Percentiles rank a stretch among this genome's conserved stretches.
These are phyloP conservation scores for Ceratina calcarata DNA, from an alignment of 1,140 invertebrate genomes.

Conservation along the genomic window DNA sequence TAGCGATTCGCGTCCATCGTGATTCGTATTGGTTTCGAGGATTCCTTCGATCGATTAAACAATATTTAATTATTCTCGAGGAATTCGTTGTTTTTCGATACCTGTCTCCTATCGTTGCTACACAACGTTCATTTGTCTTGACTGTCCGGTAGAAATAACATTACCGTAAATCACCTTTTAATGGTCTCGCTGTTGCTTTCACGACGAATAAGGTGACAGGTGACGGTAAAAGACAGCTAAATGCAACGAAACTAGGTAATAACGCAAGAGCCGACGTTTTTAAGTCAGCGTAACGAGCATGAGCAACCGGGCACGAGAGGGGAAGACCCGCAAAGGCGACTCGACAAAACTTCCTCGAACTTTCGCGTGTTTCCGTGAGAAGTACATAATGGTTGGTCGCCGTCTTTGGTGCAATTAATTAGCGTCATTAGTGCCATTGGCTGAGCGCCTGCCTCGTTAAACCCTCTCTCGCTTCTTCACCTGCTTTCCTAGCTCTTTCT, in stretches of 20 bases:
- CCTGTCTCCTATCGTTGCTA: neutral
- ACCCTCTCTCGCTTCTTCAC: slow-evolving; percentile 46
- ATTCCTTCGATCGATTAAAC: neutral
- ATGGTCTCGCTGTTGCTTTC: slow-evolving; percentile 8
- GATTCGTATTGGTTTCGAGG: slow-evolving; percentile 42
- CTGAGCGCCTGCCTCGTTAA: slow-evolving; percentile 70
- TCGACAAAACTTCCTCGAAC: slow-evolving; percentile 52
- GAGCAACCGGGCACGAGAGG: neutral
- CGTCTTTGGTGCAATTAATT: slow-evolving; percentile 75
- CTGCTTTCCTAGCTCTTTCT: slow-evolving; percentile 14
- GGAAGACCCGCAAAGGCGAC: neutral
- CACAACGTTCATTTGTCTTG: neutral
- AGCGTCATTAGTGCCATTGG: slow-evolving; percentile 75
- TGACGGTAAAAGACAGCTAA: slow-evolving; percentile 12
- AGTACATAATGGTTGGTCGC: slow-evolving; percentile 66
- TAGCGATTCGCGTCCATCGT: slow-evolving; percentile 32
- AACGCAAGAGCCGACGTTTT: slow-evolving; percentile 11
- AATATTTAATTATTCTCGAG: neutral
- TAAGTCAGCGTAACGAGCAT: slow-evolving; percentile 45
- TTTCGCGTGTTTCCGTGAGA: slow-evolving; percentile 68
- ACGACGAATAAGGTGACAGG: neutral
- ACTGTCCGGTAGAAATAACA: neutral
- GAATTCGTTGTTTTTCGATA: no score
- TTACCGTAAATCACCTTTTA: neutral
- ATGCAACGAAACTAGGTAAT: neutral